Percentiles rank a stretch among this genome's conserved stretches.
phyloP scores from a whole-genome alignment of 2,888 invertebrate genomes.

The Ferdinandea cuprea region DNA sequence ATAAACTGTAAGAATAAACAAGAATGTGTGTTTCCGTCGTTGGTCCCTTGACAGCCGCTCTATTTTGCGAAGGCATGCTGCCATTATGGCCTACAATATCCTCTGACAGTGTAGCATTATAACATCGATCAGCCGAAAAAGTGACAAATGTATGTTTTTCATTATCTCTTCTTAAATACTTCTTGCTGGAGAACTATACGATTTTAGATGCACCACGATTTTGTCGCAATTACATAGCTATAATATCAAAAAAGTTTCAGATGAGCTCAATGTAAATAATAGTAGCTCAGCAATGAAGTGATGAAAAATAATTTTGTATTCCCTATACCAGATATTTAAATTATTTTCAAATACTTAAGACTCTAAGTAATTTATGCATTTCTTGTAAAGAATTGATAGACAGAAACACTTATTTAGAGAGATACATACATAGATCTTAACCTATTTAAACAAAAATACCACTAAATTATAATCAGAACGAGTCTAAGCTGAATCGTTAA shows the following conservation, averaged over 20 bases:
- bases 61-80: slow-evolving; percentile 16
- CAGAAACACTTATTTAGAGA: not conserved
- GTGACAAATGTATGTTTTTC: slow-evolving; percentile 1
- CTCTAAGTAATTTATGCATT: not conserved
- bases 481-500: not conserved
- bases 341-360: slow-evolving; percentile 6
- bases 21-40: slow-evolving; percentile 16
- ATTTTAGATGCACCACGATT: no score
- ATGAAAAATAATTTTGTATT: not conserved
- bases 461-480: slow-evolving; percentile 35
- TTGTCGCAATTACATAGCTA: no score
- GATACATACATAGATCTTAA: slow-evolving; percentile 5
- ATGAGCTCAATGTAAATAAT: slow-evolving; percentile 15
- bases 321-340: not conserved
- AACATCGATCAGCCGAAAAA: slow-evolving; percentile 15
- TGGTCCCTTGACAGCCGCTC: slow-evolving; percentile 5
- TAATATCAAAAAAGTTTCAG: no score
- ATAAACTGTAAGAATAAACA: not conserved
- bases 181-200: slow-evolving; percentile 13
- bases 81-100: slow-evolving; percentile 55
- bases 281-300: slow-evolving; percentile 2
- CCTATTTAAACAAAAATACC: slow-evolving; percentile 15
- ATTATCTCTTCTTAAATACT: slow-evolving; percentile 13
- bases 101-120: slow-evolving; percentile 12
- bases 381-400: not conserved